Evolutionary conservation across 2,888 invertebrate genomes (phyloP), one percentile per base, ranked within the genome.

Genomic region (Drosophila hamatofila): DNA sequence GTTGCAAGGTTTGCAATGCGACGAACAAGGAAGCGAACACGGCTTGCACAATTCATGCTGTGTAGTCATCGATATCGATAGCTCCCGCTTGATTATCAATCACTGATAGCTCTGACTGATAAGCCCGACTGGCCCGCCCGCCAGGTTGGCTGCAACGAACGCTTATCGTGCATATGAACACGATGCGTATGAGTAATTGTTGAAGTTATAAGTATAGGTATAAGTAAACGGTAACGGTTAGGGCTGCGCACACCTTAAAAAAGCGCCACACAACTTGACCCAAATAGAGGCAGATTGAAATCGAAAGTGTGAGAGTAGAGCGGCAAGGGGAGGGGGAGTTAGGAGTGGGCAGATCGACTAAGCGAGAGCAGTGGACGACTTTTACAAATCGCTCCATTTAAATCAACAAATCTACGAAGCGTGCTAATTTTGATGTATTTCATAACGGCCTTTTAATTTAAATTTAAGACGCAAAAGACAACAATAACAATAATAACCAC

Each of bases 351-450:
- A 12, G n/a, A 2, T 27, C 25, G n/a, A 30, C 12, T 3, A 8
- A 33, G 57, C 16, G 60, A 48, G 54, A 60, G 33, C 5, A 56
- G 57, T 33, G 18, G 39, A 49, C 25, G 49, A 55, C 69, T 81
- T 72, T 67, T 64, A 85, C 81, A 85, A 84, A 76, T 80, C 63
- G 78, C 67, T 76, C 78, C 82, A 84, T 82, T 88, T 86, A 86
- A 86, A 88, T 80, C 71, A 83, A 79, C 82, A 88, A 88, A 88
- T 74, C 88, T 85, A 78, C 80, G 72, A 80, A 81, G 83, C 89
- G 89, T 89, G 89, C 89, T 88, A 88, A 89, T 85, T 87, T 88
- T 80, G 60, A 80, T 83, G 83, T 73, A 83, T 88, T 88, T 89
- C 87, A 87, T 88, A 88, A 87, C 88, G 78, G 30, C 56, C 70